Base-by-base conservation (phyloP, 2,888 invertebrate genomes). In the Steinernema carpocapsae region DNA sequence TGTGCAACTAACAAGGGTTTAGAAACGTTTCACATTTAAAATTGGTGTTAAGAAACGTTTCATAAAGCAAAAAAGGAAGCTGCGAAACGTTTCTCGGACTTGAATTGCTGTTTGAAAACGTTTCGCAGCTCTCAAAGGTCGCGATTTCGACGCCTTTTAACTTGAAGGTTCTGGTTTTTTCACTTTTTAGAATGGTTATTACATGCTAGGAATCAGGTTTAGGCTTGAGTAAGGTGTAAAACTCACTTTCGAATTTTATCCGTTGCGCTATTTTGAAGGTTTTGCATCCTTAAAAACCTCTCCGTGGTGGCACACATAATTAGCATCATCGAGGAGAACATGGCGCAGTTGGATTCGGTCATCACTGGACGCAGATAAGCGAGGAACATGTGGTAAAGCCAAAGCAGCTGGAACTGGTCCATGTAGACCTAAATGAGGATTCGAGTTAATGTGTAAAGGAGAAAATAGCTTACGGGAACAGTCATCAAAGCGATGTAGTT, bases 401-500 rank as follows among this genome's bases (percentile, higher is more conserved):
- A 82, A 1, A 87, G 77, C 42, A 76, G 78, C 6, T 77, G 70
- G 75, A 81, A 87, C 64, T 84, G 83, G 75, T 86, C 86, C 80
- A 86, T 80, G 77, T 81, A 84, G 14, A 85, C 84, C 83, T 83
- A 76, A 37, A 37, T 37, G 37, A 10, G 37, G 37, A 37, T 6
- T 37, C 37, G 37, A 10, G 37, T 3, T 56, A 2, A 26, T 14
- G 10, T 10, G 43, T 7, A 43, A 2, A 4, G 56, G 10, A 56
- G 22, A 56, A 56, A 3, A 24, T 12, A 4, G 6, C 78, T 77
- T 59, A 86, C 86, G 56, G 86, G 86, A 46, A 86, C 80, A 43
- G 81, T 79, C 85, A 86, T 86, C 26, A 85, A 79, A n/a, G 82
- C 81, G 51, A 87, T 77, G 74, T 86, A 86, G 74, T 86, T 86